A percentile compares a stretch with the other conserved stretches of the same genome.
These are phyloP conservation scores for Hydriomena furcata DNA, from an alignment of 2,888 invertebrate species.

Conservation along the genomic window DNA sequence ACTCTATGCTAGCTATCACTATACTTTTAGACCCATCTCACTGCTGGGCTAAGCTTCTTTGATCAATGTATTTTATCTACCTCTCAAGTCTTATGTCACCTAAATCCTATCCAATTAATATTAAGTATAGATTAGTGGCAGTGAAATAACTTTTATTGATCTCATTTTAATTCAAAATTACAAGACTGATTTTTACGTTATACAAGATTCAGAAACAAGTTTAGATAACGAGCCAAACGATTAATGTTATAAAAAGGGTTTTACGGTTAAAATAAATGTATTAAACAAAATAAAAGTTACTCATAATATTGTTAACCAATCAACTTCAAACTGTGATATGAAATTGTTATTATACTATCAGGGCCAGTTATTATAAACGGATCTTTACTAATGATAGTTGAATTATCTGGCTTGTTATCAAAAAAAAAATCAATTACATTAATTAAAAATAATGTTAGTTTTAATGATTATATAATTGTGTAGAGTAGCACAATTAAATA, in stretches of 20 bases:
- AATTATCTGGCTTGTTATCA: slow-evolving; percentile 2
- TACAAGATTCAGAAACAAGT: slow-evolving; percentile 8
- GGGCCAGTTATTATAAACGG: background rate
- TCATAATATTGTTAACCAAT: background rate
- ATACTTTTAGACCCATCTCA: background rate
- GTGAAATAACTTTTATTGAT: slow-evolving; percentile 17
- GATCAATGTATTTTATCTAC: slow-evolving; percentile 1
- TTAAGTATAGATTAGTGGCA: slow-evolving; percentile 1
- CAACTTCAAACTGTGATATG: slow-evolving; percentile 14
- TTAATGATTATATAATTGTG: slow-evolving; percentile 1
- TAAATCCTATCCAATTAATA: background rate
- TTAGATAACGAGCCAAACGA: slow-evolving; percentile 9
- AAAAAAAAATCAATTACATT: background rate
- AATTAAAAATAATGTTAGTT: slow-evolving; percentile 1
- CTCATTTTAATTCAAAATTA: slow-evolving; percentile 35
- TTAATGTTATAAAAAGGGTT: slow-evolving; percentile 4
- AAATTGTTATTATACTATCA: background rate
- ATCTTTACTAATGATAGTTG: background rate
- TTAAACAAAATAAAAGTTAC: too few relatives aligned
- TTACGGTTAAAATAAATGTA: background rate
- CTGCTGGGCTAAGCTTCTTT: background rate
- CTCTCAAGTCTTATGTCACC: slow-evolving; percentile 2
- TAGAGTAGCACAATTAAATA: slow-evolving; percentile 12
- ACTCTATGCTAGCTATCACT: background rate
- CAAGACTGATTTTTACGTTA: slow-evolving; percentile 40